Conservation (phyloP, 2,888 invertebrate genomes). For the Sinelater perroti region DNA sequence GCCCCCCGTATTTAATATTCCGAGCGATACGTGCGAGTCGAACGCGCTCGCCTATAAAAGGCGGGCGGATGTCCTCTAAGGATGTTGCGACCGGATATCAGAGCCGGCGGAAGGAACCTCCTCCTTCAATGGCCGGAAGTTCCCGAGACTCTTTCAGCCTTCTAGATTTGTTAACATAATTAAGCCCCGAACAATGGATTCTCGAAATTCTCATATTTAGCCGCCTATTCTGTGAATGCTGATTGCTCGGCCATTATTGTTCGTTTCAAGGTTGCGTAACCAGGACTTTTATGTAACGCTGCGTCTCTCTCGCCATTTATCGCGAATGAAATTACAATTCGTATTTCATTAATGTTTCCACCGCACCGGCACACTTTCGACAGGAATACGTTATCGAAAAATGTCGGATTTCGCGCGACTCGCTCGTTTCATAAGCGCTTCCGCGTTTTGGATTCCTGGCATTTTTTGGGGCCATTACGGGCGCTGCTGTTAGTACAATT, state of each 20-base stretch:
- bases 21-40: constrained; percentile 26
- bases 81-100: constrained; percentile 44
- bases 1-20: constrained; percentile 22
- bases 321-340: background rate
- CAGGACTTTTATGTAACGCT: constrained; percentile 10
- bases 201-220: constrained; percentile 29
- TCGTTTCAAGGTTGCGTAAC: constrained; percentile 23
- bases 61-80: constrained; percentile 43
- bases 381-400: no score
- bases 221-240: constrained; percentile 1
- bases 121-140: constrained; percentile 44
- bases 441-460: constrained; percentile 8
- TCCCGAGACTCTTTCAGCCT: constrained; percentile 42
- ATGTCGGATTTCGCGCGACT: no score
- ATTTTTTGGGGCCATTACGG: constrained; percentile 3
- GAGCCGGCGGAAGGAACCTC: constrained; percentile 43
- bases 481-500: constrained; percentile 4
- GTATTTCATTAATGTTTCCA: background rate
- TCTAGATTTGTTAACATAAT: constrained; percentile 42
- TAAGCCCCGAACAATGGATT: constrained; percentile 29
- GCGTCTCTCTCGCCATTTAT: background rate
- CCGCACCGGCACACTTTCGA: background rate
- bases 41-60: constrained; percentile 37
- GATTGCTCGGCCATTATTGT: constrained; percentile 19
- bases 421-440: constrained; percentile 10